These are phyloP conservation scores for Danio rerio DNA, from an alignment of 2,113 vertebrate species.

Conservation along the genomic window DNA sequence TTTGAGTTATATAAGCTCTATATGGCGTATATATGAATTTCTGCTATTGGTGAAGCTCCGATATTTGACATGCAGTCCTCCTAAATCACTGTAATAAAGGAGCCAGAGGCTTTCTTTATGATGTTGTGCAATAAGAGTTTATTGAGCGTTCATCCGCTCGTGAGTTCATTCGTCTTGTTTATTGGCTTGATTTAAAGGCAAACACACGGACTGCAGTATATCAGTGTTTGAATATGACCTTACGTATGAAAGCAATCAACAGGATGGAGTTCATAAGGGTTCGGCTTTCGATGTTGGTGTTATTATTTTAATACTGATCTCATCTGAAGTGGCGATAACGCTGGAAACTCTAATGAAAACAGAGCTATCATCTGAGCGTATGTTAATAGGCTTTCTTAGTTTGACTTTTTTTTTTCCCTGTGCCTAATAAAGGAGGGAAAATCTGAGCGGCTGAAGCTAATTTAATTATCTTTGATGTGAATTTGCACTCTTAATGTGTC, in stretches of 20 bases:
- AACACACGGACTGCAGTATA: constrained; percentile 22
- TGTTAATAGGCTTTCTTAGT: background rate
- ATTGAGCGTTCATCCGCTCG: constrained; percentile 19
- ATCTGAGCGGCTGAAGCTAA: background rate
- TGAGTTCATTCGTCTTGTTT: constrained; percentile 18
- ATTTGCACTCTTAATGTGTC: background rate
- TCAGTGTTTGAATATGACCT: background rate
- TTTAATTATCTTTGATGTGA: background rate
- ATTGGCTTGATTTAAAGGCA: constrained; percentile 27
- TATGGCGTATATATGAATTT: background rate
- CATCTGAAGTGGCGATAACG: background rate
- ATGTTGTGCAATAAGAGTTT: constrained; percentile 25
- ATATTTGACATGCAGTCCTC: constrained; percentile 6
- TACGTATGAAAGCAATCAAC: background rate
- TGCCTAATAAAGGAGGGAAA: background rate
- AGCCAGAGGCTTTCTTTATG: constrained; percentile 6
- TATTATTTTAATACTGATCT: background rate
- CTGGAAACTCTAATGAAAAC: background rate
- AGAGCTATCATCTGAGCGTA: background rate
- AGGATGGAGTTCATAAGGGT: background rate
- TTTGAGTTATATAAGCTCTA: background rate
- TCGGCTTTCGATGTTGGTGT: background rate
- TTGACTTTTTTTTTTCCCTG: background rate
- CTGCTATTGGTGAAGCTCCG: background rate
- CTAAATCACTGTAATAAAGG: constrained; percentile 31